Conservation (phyloP, 2,797 vertebrate genomes). For the Takifugu ocellatus region DNA sequence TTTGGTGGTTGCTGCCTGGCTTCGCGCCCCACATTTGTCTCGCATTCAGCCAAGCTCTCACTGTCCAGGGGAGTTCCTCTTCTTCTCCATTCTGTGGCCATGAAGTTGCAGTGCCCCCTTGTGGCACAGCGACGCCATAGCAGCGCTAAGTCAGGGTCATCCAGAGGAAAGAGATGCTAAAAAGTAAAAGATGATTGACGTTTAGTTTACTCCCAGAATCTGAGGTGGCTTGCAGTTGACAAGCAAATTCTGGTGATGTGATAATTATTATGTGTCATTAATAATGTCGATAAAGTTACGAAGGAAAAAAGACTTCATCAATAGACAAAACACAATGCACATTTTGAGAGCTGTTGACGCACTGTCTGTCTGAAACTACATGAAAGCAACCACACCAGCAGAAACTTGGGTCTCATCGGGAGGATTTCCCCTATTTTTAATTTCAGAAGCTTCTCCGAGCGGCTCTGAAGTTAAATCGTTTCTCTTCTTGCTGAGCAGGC, state of each 20-base stretch:
- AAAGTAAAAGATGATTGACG: neutral
- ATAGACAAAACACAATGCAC: conserved; percentile 16
- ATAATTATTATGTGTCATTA: neutral
- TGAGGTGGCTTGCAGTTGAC: neutral
- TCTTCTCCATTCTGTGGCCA: conserved; percentile 6
- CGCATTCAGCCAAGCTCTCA: conserved; percentile 37
- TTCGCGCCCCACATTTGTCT: conserved; percentile 11
- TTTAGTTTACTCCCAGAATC: neutral
- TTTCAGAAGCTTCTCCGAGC: conserved; percentile 36
- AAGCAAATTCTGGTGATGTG: neutral
- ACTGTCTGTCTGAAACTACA: conserved; percentile 55
- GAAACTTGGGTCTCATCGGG: conserved; percentile 42
- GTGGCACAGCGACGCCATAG: conserved; percentile 22
- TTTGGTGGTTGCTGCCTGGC: neutral
- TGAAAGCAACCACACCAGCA: conserved; percentile 46
- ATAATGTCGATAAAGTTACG: neutral
- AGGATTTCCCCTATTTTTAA: conserved; percentile 43
- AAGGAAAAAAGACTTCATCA: conserved; percentile 17
- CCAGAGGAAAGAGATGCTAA: neutral
- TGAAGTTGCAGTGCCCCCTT: conserved; percentile 71
- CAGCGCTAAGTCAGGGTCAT: conserved; percentile 2
- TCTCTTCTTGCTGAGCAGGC: conserved; percentile 44
- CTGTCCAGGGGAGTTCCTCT: neutral
- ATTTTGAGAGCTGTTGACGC: conserved; percentile 24
- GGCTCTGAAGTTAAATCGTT: conserved; percentile 46